These are phyloP conservation scores for Indicator indicator DNA, from an alignment of 2,113 vertebrate species.

Conservation along the genomic window DNA sequence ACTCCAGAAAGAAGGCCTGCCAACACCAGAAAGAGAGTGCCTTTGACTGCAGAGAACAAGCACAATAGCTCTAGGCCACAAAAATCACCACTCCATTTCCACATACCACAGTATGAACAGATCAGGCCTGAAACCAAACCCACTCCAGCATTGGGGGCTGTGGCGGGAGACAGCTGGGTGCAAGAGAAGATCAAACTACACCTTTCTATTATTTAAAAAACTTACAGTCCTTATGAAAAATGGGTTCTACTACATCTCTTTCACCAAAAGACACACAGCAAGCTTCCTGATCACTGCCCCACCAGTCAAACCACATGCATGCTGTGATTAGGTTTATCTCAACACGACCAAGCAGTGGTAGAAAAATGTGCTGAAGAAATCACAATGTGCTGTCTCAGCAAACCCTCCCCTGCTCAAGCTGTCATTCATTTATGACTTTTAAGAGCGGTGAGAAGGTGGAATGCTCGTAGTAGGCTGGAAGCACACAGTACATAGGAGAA, in stretches of 20 bases:
- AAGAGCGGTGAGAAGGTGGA: background rate
- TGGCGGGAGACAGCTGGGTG: background rate
- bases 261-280: background rate
- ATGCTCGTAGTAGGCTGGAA: background rate
- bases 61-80: background rate
- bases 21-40: background rate
- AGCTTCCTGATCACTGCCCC: background rate
- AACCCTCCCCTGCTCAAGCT: background rate
- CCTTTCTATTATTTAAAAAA: background rate
- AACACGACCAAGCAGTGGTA: background rate
- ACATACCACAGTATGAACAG: background rate
- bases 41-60: background rate
- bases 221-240: background rate
- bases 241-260: fast-evolving
- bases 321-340: background rate
- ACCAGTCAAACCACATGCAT: background rate
- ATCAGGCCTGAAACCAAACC: background rate
- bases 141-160: fast-evolving
- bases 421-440: background rate
- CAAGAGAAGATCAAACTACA: background rate
- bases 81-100: fast-evolving
- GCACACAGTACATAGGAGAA: fast-evolving
- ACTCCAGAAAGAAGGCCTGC: background rate
- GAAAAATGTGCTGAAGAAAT: background rate
- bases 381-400: background rate